Conservation (phyloP, 2,113 vertebrate genomes). For the Pithys albifrons region DNA sequence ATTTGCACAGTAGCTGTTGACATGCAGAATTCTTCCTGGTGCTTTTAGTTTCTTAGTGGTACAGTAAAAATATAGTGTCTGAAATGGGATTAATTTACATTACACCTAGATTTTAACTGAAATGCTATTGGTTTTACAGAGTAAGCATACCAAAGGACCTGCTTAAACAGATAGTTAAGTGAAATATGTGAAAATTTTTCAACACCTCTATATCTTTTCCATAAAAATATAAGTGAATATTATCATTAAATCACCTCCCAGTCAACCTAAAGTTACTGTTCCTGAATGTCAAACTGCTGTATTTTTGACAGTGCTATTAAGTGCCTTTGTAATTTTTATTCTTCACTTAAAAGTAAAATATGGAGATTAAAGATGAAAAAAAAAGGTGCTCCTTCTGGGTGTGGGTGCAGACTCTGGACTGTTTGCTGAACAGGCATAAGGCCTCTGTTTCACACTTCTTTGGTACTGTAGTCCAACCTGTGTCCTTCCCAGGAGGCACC, state of each 20-base stretch:
- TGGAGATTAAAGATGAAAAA: background rate
- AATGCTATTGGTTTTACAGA: background rate
- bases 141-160: background rate
- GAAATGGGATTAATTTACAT: background rate
- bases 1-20: background rate
- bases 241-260: background rate
- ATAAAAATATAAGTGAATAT: background rate
- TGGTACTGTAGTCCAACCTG: background rate
- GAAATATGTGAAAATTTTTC: background rate
- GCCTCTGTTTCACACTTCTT: accelerated
- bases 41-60: background rate
- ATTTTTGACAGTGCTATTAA: background rate
- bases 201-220: background rate
- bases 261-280: background rate
- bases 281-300: background rate
- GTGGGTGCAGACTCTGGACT: background rate
- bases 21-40: background rate
- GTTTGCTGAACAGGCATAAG: background rate
- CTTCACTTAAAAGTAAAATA: background rate
- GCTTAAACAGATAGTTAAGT: background rate
- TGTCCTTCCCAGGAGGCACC: background rate
- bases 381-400: background rate
- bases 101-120: background rate
- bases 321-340: background rate
- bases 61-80: background rate